Conservation (phyloP, 2,888 invertebrate species). For the Invenusta paracnida region DNA sequence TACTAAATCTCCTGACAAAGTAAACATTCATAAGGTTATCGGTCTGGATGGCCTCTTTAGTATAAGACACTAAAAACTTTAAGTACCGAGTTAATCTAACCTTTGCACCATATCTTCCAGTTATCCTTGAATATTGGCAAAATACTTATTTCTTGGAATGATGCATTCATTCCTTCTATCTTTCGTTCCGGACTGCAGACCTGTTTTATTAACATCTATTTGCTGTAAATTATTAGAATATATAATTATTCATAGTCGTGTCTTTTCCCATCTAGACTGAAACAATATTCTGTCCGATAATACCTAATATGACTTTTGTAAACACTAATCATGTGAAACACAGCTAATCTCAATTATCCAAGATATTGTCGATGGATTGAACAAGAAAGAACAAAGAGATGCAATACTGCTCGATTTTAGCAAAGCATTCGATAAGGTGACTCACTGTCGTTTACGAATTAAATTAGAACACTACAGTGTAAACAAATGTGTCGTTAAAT, state of each 20-base stretch:
- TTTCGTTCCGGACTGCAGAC: slow-evolving; percentile 35
- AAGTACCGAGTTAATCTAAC: background rate
- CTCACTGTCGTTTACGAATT: background rate
- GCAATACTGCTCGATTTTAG: slow-evolving; percentile 9
- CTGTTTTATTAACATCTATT: slow-evolving; percentile 33
- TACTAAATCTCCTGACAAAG: background rate
- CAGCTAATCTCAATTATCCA: slow-evolving; percentile 12
- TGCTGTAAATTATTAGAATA: slow-evolving; percentile 31
- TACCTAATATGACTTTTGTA: background rate
- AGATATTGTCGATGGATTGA: slow-evolving; percentile 2
- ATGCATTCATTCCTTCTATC: slow-evolving; percentile 36
- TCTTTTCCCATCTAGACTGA: background rate
- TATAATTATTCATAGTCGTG: background rate
- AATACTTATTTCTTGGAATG: slow-evolving; percentile 23
- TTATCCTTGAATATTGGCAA: background rate
- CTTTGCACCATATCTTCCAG: background rate
- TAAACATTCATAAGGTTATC: background rate
- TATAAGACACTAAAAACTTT: background rate
- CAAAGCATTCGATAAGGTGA: background rate
- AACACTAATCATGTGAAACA: background rate
- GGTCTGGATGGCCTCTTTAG: background rate
- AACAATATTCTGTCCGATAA: too few species aligned
- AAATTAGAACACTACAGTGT: background rate
- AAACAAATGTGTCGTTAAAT: background rate
- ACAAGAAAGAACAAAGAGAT: slow-evolving; percentile 13